A percentile compares a stretch with the other conserved stretches of the same genome.
Conservation (phyloP, 2,888 invertebrate species). For the Horisme vitalbata region DNA sequence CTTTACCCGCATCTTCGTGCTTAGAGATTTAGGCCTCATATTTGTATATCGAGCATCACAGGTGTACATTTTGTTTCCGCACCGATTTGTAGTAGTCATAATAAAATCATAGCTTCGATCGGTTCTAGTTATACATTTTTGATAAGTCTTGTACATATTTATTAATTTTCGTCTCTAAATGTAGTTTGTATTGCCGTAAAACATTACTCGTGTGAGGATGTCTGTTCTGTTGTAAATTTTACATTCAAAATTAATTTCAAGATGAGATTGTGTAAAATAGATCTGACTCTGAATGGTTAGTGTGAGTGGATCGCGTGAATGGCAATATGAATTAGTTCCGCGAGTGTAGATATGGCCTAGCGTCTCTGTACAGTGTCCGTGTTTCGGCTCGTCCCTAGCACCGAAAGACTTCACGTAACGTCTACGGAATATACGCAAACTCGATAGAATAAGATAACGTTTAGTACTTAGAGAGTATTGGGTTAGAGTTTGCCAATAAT, state of each 20-base stretch:
- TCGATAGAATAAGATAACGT: conserved; percentile 56
- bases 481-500: conserved; percentile 51
- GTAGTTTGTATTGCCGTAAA: conserved; percentile 47
- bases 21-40: conserved; percentile 8
- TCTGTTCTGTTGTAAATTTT: conserved; percentile 31
- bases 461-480: conserved; percentile 72
- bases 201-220: conserved; percentile 30
- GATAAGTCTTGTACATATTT: conserved; percentile 55
- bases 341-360: conserved; percentile 49
- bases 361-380: conserved; percentile 35
- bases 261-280: conserved; percentile 48
- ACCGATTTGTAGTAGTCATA: conserved; percentile 19
- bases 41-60: conserved; percentile 21
- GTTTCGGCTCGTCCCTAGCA: conserved; percentile 23
- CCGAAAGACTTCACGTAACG: conserved; percentile 25
- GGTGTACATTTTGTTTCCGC: conserved; percentile 26
- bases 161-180: conserved; percentile 45
- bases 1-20: neutral
- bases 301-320: conserved; percentile 43
- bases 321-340: conserved; percentile 33
- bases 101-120: conserved; percentile 23
- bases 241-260: conserved; percentile 37
- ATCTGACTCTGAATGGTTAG: conserved; percentile 44
- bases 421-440: conserved; percentile 19
- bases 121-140: conserved; percentile 31